Base-by-base conservation (phyloP, 1,140 invertebrate species). In the Ceratosolen solmsi region DNA sequence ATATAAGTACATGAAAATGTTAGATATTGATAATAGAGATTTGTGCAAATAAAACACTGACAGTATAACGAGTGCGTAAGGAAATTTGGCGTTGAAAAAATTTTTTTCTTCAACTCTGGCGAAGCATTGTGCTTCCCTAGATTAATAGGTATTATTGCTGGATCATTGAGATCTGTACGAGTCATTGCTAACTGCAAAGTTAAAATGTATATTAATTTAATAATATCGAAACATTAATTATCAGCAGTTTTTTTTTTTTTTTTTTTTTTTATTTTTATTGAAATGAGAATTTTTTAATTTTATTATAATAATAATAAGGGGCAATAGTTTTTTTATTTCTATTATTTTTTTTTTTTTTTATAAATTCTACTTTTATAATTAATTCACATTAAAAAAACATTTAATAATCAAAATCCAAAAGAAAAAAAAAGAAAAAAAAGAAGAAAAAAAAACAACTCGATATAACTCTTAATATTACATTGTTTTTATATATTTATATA, bases 41-140 rank as follows among this genome's bases (percentile, higher is more conserved):
- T 90, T 7, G 76, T 71, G 75, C 91, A 92, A 11, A 82, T 86
- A 60, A 89, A 90, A 83, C 91, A 92, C 27, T 65, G 56, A 30
- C 91, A 92, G 27, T 82, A 58, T 2, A 56, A 15, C 0, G 78
- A 25, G 27, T 91, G 89, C 7, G 65, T 30, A 13, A 89, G 71
- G 58, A 91, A 92, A 22, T 84, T 76, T 5, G 91, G 90, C 15
- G 78, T 30, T 1, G 68, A 38, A 33, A 90, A 91, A 5, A 81
- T 38, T 73, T 87, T 86, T 17, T 82, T 87, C 30, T 78, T 81
- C 0, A 91, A 68, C 17, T 89, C 70, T 1, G 90, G 91, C 0
- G 90, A 88, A 2, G 88, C 65, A 41, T 83, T 83, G 17, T 87
- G 86, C 25, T 87, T 84, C 0, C 81, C 56, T 1, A 76, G 7